These are phyloP conservation scores for Mechanitis mazaeus DNA, from an alignment of 2,888 invertebrate species.

Conservation along the genomic window DNA sequence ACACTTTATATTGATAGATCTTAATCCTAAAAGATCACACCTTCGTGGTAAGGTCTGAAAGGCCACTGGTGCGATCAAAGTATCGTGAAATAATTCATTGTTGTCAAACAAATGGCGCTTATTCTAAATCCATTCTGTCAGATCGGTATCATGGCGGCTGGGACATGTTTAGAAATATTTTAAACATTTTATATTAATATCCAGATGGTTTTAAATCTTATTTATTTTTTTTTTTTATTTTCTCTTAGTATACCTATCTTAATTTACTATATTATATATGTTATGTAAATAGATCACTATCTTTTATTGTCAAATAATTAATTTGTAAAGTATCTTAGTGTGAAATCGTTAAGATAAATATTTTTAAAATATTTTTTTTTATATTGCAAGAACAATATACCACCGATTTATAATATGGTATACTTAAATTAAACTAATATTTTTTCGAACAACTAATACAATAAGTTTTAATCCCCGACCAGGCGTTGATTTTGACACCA, in stretches of 20 bases:
- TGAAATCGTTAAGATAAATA: no score
- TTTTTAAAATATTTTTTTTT: no score
- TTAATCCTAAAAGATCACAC: constrained; percentile 42
- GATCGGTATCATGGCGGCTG: constrained; percentile 5
- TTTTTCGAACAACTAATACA: neutral
- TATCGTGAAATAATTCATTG: constrained; percentile 59
- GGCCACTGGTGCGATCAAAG: constrained; percentile 60
- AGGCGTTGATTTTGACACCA: constrained; percentile 68
- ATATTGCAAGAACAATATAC: no score
- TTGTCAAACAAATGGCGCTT: constrained; percentile 22
- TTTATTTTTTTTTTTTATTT: no score
- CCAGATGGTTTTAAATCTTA: neutral
- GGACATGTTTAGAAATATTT: neutral
- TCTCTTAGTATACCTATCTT: no score
- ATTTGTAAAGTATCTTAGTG: no score
- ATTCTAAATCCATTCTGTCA: neutral
- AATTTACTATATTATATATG: no score
- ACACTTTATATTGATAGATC: constrained; percentile 30
- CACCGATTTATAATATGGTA: no score
- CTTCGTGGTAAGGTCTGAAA: constrained; percentile 40
- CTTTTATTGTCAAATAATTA: no score
- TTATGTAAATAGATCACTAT: no score
- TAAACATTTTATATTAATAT: neutral
- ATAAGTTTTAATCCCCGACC: constrained; percentile 8
- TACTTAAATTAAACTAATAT: neutral